Evolutionary conservation across 2,113 vertebrate species (phyloP).

Genomic region (Calyptomena viridis): DNA sequence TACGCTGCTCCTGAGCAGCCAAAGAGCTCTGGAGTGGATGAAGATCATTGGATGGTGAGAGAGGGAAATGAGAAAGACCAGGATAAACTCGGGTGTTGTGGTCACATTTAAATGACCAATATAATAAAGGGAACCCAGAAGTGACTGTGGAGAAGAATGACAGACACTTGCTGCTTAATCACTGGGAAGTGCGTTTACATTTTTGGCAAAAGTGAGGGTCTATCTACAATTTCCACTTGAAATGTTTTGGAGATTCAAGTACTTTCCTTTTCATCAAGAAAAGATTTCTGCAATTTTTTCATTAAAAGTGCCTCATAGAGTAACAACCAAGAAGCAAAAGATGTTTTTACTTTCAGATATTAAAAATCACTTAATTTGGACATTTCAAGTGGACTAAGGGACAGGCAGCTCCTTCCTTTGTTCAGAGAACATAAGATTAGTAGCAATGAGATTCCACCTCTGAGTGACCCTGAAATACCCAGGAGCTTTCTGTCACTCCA

Average conservation of each 20-base stretch:
- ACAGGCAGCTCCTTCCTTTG: not conserved
- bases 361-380: not conserved
- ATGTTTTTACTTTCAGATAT: not conserved
- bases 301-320: not conserved
- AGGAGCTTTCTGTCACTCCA: not conserved
- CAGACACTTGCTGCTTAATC: not conserved
- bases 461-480: not conserved
- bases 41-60: not conserved
- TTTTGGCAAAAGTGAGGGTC: not conserved
- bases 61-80: not conserved
- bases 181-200: not conserved
- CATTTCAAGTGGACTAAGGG: not conserved
- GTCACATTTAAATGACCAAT: not conserved
- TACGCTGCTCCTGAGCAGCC: accelerated
- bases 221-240: not conserved
- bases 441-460: not conserved
- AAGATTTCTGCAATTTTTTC: not conserved
- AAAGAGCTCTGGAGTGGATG: not conserved
- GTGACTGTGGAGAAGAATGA: not conserved
- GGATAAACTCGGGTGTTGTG: not conserved
- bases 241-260: not conserved
- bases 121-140: not conserved
- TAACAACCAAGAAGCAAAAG: not conserved
- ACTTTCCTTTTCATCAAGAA: not conserved
- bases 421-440: not conserved